phyloP scores from a whole-genome alignment of 2,888 invertebrate genomes.

The Tridacna crocea region DNA sequence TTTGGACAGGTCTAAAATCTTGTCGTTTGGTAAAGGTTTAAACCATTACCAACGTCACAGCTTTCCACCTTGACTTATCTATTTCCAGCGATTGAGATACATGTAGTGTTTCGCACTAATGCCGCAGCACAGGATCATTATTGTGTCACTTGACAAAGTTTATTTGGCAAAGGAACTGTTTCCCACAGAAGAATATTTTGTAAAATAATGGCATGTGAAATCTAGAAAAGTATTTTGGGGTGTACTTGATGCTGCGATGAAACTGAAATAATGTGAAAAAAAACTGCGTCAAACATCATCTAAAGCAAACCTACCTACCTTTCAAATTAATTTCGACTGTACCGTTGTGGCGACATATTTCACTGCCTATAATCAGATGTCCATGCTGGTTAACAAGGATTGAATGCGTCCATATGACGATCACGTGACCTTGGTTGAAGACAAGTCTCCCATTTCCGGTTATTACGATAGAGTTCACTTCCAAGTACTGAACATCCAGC shows the following conservation, averaged over 20 bases:
- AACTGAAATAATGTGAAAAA: neutral
- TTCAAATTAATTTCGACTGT: constrained; percentile 23
- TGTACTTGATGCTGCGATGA: neutral
- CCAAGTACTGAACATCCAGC: constrained; percentile 27
- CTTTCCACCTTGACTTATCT: no score
- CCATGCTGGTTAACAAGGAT: constrained; percentile 16
- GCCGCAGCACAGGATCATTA: no score
- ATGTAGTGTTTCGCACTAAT: no score
- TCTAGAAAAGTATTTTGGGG: neutral
- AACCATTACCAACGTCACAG: no score
- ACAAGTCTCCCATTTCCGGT: constrained; percentile 24
- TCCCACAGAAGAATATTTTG: no score
- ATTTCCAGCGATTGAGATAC: no score
- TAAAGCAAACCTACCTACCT: constrained; percentile 2
- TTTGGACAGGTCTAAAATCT: no score
- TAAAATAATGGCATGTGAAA: no score
- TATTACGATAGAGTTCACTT: constrained; percentile 30
- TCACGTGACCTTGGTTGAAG: constrained; percentile 17
- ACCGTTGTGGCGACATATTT: constrained; percentile 26
- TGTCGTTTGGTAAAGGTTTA: no score
- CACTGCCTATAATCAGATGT: constrained; percentile 26
- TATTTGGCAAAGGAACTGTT: no score
- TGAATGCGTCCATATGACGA: neutral
- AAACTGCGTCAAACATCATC: neutral
- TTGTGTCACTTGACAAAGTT: no score